Percentiles rank a stretch among this genome's conserved stretches.
phyloP scores from a whole-genome alignment of 2,797 vertebrate species.

The Coracias cyanogaster region DNA sequence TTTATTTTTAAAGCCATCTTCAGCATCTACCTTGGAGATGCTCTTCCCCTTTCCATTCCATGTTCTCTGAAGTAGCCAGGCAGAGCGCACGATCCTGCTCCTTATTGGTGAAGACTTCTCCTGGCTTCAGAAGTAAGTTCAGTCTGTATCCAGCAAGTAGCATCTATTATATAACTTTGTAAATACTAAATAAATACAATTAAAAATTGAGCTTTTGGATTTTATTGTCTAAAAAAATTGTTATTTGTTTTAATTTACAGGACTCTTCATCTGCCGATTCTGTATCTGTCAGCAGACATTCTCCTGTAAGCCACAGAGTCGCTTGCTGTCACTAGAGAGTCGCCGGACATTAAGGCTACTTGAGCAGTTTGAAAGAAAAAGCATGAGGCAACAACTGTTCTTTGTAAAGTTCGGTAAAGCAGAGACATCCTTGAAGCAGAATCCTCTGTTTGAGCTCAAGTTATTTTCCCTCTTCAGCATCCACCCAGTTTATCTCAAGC shows the following conservation, averaged over 20 bases:
- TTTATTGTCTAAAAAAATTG: constrained; percentile 53
- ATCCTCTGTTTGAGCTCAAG: constrained; percentile 50
- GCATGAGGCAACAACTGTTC: constrained; percentile 5
- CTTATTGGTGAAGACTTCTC: constrained; percentile 74
- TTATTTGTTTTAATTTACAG: constrained; percentile 75
- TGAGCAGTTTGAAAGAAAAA: constrained; percentile 55
- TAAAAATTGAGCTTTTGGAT: neutral
- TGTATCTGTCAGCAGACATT: constrained; percentile 65
- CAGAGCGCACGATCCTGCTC: constrained; percentile 60
- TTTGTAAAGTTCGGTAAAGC: constrained; percentile 58
- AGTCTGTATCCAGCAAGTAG: constrained; percentile 10
- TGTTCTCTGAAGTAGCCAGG: constrained; percentile 71
- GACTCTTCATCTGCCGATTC: constrained; percentile 58
- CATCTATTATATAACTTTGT: neutral
- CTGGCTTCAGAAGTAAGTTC: constrained; percentile 79
- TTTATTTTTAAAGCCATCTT: constrained; percentile 41
- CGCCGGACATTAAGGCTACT: constrained; percentile 58
- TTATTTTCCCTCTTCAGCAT: constrained; percentile 41
- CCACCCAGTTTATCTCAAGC: constrained; percentile 32
- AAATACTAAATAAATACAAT: neutral
- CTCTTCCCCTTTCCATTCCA: constrained; percentile 25
- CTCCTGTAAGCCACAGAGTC: constrained; percentile 60
- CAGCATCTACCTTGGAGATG: constrained; percentile 71
- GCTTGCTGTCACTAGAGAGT: constrained; percentile 50
- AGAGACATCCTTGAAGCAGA: constrained; percentile 61